phyloP scores from a whole-genome alignment of 2,797 vertebrate genomes.

The Eidolon dupreanum region DNA sequence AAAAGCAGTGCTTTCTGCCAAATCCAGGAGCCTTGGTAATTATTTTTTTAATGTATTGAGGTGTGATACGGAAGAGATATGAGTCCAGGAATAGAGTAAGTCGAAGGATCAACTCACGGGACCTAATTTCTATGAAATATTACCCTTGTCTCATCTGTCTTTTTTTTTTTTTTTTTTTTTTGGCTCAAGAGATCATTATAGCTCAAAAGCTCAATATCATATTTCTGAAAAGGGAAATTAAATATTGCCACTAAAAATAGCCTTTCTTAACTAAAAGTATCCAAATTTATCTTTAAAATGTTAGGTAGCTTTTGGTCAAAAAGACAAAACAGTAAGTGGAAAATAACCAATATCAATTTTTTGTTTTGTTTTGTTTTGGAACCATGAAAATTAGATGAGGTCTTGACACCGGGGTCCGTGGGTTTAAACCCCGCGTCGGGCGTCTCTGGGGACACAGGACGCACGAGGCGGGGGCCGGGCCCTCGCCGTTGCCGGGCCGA shows the following conservation, averaged over 20 bases:
- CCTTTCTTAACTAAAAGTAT: not conserved
- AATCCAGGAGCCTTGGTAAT: conserved; percentile 31
- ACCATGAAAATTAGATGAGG: not conserved
- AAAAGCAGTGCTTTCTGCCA: conserved; percentile 17
- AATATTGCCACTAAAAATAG: conserved; percentile 39
- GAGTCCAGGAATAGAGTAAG: not conserved
- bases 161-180: not conserved
- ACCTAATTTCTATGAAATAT: conserved; percentile 74
- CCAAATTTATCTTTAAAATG: not conserved
- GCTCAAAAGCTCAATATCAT: not conserved
- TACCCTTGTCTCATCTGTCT: conserved; percentile 41
- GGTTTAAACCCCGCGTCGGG: fast-evolving
- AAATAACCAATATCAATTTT: not conserved
- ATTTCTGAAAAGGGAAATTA: conserved; percentile 43
- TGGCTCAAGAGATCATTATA: conserved; percentile 55
- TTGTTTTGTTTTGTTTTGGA: not conserved
- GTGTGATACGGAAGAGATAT: not conserved
- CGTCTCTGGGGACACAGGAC: fast-evolving
- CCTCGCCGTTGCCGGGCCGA: fast-evolving
- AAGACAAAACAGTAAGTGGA: not conserved
- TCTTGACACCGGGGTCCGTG: not conserved
- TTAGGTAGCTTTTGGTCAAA: not conserved
- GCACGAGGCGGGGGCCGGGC: fast-evolving
- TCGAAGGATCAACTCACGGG: conserved; percentile 5
- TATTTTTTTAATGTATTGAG: conserved; percentile 1